Conservation (phyloP, 2,113 vertebrate genomes). For the Coreoperca whiteheadi region DNA sequence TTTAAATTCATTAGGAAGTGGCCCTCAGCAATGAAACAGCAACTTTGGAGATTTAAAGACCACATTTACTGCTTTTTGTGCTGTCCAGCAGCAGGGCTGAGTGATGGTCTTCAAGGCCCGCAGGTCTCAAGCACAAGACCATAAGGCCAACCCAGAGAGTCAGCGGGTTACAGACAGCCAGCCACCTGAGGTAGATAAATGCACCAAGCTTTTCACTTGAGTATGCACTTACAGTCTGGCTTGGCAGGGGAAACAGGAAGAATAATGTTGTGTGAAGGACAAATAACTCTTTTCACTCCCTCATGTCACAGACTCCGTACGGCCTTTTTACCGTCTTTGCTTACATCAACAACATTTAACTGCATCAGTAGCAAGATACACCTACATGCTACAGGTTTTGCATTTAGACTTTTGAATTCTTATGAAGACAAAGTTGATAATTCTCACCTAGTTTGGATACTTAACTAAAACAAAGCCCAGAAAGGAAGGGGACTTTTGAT, state of each 20-base stretch:
- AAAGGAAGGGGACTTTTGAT: not conserved
- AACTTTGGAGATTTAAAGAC: not conserved
- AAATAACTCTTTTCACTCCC: conserved; percentile 15
- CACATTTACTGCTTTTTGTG: not conserved
- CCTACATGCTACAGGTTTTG: not conserved
- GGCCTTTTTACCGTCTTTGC: conserved; percentile 11
- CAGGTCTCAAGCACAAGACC: not conserved
- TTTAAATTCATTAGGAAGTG: not conserved
- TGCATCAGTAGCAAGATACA: not conserved
- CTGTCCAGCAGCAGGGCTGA: not conserved
- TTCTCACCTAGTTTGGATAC: not conserved
- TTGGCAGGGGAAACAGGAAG: conserved; percentile 5
- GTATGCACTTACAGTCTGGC: conserved; percentile 30
- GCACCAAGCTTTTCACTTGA: conserved; percentile 37
- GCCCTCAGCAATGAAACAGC: no score
- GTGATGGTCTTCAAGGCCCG: not conserved
- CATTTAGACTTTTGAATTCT: not conserved
- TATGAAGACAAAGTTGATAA: not conserved
- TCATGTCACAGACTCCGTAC: not conserved
- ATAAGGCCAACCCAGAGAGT: conserved; percentile 10
- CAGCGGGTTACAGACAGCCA: conserved; percentile 16
- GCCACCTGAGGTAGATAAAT: conserved; percentile 40
- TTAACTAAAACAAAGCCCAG: not conserved
- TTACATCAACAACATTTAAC: not conserved
- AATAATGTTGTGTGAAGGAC: conserved; percentile 33